Conservation (phyloP, 2,888 invertebrate species). For the Latheticus oryzae region DNA sequence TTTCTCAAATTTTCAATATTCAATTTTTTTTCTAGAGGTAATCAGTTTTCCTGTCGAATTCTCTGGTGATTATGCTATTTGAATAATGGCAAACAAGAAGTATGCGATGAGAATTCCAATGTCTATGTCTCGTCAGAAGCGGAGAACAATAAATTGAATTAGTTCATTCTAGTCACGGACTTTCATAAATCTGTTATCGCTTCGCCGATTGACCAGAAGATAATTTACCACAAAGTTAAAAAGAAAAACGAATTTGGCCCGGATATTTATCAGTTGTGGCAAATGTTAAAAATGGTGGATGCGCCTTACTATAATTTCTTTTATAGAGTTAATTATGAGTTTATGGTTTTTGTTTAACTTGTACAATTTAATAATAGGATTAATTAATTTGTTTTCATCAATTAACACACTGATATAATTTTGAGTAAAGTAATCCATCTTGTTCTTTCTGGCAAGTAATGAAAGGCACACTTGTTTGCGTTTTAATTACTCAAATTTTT, state of each 20-base stretch:
- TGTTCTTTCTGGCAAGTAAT: conserved; percentile 25
- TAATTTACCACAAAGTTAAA: conserved; percentile 10
- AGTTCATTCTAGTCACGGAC: conserved; percentile 38
- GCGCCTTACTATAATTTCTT: conserved; percentile 1
- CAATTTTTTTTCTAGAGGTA: too few relatives aligned
- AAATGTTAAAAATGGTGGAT: conserved; percentile 15
- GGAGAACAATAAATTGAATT: conserved; percentile 40
- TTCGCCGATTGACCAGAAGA: conserved; percentile 34
- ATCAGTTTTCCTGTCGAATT: too few relatives aligned
- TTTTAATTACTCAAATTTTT: conserved; percentile 39
- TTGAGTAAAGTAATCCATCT: conserved; percentile 38
- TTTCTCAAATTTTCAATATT: too few relatives aligned
- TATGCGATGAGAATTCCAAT: too few relatives aligned
- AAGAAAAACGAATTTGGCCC: background rate
- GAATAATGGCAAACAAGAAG: too few relatives aligned
- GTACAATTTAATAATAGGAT: too few relatives aligned
- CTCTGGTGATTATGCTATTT: too few relatives aligned
- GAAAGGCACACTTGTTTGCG: conserved; percentile 37
- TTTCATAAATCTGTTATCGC: conserved; percentile 43
- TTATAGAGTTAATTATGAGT: too few relatives aligned
- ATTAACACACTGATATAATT: conserved; percentile 18
- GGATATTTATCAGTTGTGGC: conserved; percentile 1
- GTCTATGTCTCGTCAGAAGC: too few relatives aligned
- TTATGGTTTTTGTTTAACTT: conserved; percentile 1
- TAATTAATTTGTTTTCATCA: too few relatives aligned